Conservation (phyloP, 2,113 vertebrate species). For the Macquaria australasica region DNA sequence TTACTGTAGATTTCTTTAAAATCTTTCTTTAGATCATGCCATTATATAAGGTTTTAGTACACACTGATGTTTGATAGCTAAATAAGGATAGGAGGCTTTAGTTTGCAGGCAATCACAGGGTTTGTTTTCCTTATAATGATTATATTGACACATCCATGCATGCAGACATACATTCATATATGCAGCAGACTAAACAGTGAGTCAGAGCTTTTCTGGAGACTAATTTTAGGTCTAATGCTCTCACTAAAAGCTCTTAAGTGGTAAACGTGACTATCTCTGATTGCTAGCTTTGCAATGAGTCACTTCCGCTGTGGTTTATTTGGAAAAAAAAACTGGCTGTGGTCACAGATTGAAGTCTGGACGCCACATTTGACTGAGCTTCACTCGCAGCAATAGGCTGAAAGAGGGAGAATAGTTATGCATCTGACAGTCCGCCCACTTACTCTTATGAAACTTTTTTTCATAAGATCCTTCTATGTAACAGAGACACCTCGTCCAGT, state of each 20-base stretch:
- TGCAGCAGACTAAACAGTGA: slow-evolving; percentile 30
- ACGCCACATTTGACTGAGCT: slow-evolving; percentile 41
- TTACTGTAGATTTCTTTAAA: background rate
- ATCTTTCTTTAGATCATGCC: no score
- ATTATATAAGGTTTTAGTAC: no score
- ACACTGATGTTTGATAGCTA: background rate
- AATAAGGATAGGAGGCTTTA: background rate
- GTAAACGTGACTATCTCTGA: slow-evolving; percentile 38
- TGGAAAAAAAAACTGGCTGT: slow-evolving; percentile 26
- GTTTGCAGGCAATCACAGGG: background rate
- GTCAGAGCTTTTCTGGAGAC: slow-evolving; percentile 14
- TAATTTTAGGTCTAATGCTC: background rate
- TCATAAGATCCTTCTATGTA: background rate
- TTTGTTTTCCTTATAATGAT: background rate
- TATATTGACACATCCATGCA: background rate
- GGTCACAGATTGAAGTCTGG: slow-evolving; percentile 50
- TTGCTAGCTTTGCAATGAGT: slow-evolving; percentile 50
- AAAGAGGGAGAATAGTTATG: background rate
- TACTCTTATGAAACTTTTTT: slow-evolving; percentile 18
- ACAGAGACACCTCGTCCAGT: background rate
- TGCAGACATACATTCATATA: background rate
- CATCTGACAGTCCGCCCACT: background rate
- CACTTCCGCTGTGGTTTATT: slow-evolving; percentile 53
- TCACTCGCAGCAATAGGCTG: slow-evolving; percentile 1
- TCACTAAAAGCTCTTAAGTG: background rate